These are phyloP conservation scores for Agriopis marginaria DNA, from an alignment of 2,888 invertebrate species.

Conservation along the genomic window DNA sequence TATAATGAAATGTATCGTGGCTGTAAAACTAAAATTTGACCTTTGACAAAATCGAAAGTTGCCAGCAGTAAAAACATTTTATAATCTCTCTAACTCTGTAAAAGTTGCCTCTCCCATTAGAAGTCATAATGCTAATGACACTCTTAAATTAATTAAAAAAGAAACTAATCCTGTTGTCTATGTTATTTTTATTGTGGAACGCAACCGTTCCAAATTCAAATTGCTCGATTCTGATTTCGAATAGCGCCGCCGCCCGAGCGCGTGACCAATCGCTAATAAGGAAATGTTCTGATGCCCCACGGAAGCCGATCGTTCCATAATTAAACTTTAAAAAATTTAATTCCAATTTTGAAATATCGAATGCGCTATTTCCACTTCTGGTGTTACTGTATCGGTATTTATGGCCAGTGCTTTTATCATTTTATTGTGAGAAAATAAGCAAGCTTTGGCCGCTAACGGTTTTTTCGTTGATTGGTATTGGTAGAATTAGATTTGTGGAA, in stretches of 20 bases:
- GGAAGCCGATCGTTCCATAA: slow-evolving; percentile 83
- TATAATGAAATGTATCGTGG: not conserved
- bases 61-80: slow-evolving; percentile 17
- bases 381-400: slow-evolving; percentile 71
- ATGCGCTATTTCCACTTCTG: slow-evolving; percentile 75
- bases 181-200: slow-evolving; percentile 58
- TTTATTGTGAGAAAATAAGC: slow-evolving; percentile 37
- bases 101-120: slow-evolving; percentile 20
- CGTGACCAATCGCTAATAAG: slow-evolving; percentile 86
- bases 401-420: slow-evolving; percentile 41
- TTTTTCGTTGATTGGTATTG: slow-evolving; percentile 42
- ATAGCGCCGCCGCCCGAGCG: slow-evolving; percentile 69
- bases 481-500: slow-evolving; percentile 37
- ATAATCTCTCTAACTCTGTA: slow-evolving; percentile 18
- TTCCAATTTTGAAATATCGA: slow-evolving; percentile 77
- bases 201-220: slow-evolving; percentile 82
- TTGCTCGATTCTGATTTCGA: slow-evolving; percentile 77
- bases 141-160: slow-evolving; percentile 57
- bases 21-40: slow-evolving; percentile 15
- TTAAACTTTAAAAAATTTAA: slow-evolving; percentile 81
- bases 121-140: slow-evolving; percentile 54
- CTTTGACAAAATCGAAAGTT: slow-evolving; percentile 20
- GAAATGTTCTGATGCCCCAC: slow-evolving; percentile 72
- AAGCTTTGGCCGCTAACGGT: slow-evolving; percentile 39
- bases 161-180: slow-evolving; percentile 61